A percentile compares a stretch with the other conserved stretches of the same genome.
Conservation (phyloP, 2,888 invertebrate genomes). For the Unio delphinus region DNA sequence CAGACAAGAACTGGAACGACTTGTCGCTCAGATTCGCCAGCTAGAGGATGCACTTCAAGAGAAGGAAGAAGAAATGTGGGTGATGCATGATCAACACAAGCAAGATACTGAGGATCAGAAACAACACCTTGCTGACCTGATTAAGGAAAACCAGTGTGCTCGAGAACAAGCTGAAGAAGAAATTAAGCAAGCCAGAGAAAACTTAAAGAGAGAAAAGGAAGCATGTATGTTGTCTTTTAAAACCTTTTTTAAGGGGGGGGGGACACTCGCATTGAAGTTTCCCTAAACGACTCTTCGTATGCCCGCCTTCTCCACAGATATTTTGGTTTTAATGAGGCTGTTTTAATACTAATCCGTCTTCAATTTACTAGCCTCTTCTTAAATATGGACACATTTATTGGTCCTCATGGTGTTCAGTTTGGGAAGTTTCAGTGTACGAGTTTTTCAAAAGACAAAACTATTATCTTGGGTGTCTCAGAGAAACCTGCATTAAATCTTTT, state of each 20-base stretch:
- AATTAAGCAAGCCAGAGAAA: slow-evolving; percentile 40
- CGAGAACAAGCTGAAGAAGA: slow-evolving; percentile 50
- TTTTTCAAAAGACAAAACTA: too few relatives aligned
- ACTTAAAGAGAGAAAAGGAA: slow-evolving; percentile 48
- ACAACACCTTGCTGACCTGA: slow-evolving; percentile 36
- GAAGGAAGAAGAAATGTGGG: slow-evolving; percentile 55
- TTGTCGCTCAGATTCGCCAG: slow-evolving; percentile 46
- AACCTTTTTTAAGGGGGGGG: neutral
- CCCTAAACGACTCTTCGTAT: neutral
- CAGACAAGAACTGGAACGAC: slow-evolving; percentile 53
- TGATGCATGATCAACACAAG: slow-evolving; percentile 47
- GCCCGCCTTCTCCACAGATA: neutral
- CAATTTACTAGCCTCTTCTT: too few relatives aligned
- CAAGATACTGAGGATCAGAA: slow-evolving; percentile 58
- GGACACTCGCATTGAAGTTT: neutral
- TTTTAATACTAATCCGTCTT: too few relatives aligned
- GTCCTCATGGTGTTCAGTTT: too few relatives aligned
- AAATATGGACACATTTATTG: too few relatives aligned
- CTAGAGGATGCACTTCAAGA: slow-evolving; percentile 49
- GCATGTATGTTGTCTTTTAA: slow-evolving; percentile 42
- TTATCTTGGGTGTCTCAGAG: too few relatives aligned
- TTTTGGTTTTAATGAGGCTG: neutral
- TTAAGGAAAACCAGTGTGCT: slow-evolving; percentile 45
- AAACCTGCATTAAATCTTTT: too few relatives aligned
- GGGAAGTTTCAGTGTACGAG: too few relatives aligned